A percentile compares a stretch with the other conserved stretches of the same genome.
Conservation (phyloP, 2,797 vertebrate genomes). For the Aselliscus stoliczkanus region DNA sequence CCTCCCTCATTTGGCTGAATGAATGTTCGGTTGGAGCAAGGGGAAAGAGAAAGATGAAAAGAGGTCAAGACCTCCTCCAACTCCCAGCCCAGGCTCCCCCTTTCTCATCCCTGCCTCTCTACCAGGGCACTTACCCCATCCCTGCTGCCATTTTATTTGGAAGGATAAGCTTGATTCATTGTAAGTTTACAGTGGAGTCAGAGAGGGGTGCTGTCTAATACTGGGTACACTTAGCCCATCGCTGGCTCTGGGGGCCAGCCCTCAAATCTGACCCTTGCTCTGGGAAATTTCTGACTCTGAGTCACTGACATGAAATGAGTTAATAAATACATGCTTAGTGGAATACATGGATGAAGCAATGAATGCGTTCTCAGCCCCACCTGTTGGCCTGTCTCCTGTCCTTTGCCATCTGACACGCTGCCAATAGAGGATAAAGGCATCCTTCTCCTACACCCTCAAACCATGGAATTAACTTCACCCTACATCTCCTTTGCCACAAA, state of each 20-base stretch:
- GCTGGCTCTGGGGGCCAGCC: background rate
- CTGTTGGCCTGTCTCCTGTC: background rate
- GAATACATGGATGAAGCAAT: background rate
- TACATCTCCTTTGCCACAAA: constrained; percentile 18
- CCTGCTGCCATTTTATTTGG: background rate
- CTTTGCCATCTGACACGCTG: background rate
- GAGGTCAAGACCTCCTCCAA: background rate
- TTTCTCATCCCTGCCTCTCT: background rate
- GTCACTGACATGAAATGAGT: background rate
- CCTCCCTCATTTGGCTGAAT: background rate
- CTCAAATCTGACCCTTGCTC: background rate
- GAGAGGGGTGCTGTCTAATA: background rate
- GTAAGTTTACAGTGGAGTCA: background rate
- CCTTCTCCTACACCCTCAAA: background rate
- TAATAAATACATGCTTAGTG: background rate
- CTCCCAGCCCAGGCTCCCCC: background rate
- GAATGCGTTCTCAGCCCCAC: background rate
- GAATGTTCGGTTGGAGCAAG: background rate
- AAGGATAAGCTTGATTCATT: background rate
- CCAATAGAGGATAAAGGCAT: background rate
- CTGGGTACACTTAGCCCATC: background rate
- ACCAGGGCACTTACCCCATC: background rate
- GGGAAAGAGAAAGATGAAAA: background rate
- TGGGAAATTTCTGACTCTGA: background rate
- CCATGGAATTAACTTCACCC: background rate